phyloP scores from a whole-genome alignment of 53 echinoderm and acorn worm genomes.

The Patiria pectinifera region DNA sequence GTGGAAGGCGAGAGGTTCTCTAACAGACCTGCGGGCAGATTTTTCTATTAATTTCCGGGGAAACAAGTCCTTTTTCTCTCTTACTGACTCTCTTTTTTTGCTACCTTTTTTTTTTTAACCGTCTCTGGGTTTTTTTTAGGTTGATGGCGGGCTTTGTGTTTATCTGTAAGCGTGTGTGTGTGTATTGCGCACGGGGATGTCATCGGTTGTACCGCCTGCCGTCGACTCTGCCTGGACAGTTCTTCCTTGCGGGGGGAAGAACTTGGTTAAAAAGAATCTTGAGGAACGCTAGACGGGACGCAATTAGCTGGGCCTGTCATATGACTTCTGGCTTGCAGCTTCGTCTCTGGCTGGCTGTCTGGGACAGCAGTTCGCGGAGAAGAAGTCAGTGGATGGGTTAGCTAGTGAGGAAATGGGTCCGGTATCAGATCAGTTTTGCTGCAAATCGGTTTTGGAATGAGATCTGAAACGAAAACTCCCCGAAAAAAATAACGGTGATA shows the following conservation, averaged over 20 bases:
- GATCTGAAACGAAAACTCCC: too few relatives aligned
- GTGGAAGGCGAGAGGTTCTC: slow-evolving; percentile 54
- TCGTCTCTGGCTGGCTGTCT: neutral
- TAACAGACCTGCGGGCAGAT: slow-evolving; percentile 59
- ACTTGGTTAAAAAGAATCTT: slow-evolving; percentile 31
- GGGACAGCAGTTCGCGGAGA: neutral
- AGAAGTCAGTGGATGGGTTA: neutral
- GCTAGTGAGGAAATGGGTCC: slow-evolving; percentile 5
- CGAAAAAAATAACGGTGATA: too few relatives aligned
- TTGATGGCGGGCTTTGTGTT: neutral
- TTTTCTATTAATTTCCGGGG: slow-evolving; percentile 78
- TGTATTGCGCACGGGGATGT: neutral
- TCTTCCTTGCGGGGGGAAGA: slow-evolving; percentile 32
- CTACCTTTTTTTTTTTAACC: neutral
- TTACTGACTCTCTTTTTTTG: slow-evolving; percentile 36
- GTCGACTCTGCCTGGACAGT: neutral
- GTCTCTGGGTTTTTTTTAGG: neutral
- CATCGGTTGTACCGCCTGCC: neutral
- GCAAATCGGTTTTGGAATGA: too few relatives aligned
- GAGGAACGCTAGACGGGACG: slow-evolving; percentile 45
- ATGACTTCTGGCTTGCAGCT: slow-evolving; percentile 30
- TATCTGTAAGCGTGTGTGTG: neutral
- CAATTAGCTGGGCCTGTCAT: slow-evolving; percentile 47
- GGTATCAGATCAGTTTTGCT: neutral
- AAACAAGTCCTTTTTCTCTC: slow-evolving; percentile 35